These are phyloP conservation scores for Malurus leucopterus DNA, from an alignment of 2,797 vertebrate species.

Conservation along the genomic window DNA sequence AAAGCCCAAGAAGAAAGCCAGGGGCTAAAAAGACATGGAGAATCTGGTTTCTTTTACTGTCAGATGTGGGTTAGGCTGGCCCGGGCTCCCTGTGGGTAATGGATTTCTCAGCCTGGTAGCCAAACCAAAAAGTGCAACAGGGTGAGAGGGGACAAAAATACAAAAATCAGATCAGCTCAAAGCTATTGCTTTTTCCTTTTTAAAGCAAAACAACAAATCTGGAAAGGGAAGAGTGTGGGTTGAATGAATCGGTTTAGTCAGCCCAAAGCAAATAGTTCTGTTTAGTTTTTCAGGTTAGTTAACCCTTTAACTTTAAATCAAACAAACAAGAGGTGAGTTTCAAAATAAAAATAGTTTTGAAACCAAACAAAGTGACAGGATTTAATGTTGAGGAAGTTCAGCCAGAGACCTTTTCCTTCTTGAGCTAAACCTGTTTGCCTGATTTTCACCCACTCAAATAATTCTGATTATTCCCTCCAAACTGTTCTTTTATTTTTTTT, in stretches of 20 bases:
- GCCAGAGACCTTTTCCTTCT: neutral
- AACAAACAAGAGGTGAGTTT: constrained; percentile 1
- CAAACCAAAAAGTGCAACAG: neutral
- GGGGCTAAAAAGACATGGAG: constrained; percentile 1
- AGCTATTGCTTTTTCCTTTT: constrained; percentile 17
- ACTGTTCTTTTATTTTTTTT: fast-evolving
- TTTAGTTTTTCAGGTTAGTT: constrained; percentile 26
- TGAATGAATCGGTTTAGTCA: neutral
- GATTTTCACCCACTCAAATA: neutral
- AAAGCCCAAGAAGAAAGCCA: constrained; percentile 44
- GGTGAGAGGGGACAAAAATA: neutral
- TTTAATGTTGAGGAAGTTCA: neutral
- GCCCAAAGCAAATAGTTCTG: constrained; percentile 1
- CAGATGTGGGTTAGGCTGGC: constrained; percentile 46
- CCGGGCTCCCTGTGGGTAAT: neutral
- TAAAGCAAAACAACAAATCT: neutral
- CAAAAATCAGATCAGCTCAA: neutral
- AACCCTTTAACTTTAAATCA: constrained; percentile 30
- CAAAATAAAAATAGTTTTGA: neutral
- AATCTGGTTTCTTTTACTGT: constrained; percentile 57
- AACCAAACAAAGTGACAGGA: neutral
- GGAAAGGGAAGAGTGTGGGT: neutral
- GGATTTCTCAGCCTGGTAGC: constrained; percentile 50
- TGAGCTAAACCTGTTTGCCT: neutral
- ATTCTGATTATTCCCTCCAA: neutral